Percentiles rank a stretch among this genome's conserved stretches.
phyloP scores from a whole-genome alignment of 2,113 vertebrate species.

The Semnornis frantzii region DNA sequence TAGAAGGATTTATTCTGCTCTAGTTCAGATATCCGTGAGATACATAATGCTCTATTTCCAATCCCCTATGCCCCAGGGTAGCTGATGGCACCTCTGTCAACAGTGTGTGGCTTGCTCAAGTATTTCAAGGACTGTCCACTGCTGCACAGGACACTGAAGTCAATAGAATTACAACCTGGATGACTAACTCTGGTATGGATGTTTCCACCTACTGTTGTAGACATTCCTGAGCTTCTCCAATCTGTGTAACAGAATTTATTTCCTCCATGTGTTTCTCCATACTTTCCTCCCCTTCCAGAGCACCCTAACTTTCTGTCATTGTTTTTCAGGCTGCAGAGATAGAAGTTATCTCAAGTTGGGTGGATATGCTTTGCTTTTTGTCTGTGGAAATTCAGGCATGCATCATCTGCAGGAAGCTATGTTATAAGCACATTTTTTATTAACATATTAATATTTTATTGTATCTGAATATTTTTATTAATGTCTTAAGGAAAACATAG shows the following conservation, averaged over 20 bases:
- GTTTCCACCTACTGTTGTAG: background rate
- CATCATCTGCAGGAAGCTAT: background rate
- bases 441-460: background rate
- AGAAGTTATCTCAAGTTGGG: background rate
- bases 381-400: background rate
- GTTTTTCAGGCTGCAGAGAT: background rate
- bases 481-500: background rate
- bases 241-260: background rate
- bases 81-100: background rate
- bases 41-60: background rate
- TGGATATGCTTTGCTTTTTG: background rate
- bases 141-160: background rate
- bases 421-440: background rate
- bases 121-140: background rate
- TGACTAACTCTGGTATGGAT: background rate
- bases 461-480: background rate
- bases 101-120: background rate
- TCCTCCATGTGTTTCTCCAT: background rate
- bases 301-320: background rate
- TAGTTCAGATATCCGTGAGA: background rate
- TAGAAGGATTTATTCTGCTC: background rate
- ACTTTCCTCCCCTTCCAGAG: background rate
- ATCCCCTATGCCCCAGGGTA: background rate
- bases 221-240: background rate
- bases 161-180: background rate